These are phyloP conservation scores for Phortica variegata DNA, from an alignment of 1,140 invertebrate species.

Conservation along the genomic window DNA sequence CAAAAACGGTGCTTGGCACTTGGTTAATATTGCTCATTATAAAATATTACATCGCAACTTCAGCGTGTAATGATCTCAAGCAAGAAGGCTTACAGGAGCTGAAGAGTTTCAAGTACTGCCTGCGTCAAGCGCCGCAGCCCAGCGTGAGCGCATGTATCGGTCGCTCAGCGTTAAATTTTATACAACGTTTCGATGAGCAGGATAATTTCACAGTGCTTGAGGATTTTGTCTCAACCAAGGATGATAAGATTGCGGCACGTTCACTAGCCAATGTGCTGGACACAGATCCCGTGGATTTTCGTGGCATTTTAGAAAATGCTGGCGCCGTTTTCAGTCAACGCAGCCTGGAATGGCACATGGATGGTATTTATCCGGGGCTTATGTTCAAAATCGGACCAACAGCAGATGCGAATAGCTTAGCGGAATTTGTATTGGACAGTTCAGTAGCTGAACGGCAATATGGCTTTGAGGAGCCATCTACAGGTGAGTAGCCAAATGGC, in stretches of 20 bases:
- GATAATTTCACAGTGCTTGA: conserved; percentile 67
- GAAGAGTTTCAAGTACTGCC: conserved; percentile 42
- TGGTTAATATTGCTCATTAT: neutral
- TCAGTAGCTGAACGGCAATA: conserved; percentile 56
- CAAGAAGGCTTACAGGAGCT: conserved; percentile 21
- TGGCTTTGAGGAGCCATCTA: conserved; percentile 56
- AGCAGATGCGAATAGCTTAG: conserved; percentile 62
- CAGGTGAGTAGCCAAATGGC: conserved; percentile 57
- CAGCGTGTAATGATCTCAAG: conserved; percentile 18
- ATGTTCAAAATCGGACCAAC: conserved; percentile 70
- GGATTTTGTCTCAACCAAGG: conserved; percentile 62
- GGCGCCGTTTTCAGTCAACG: conserved; percentile 68
- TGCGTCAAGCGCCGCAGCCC: conserved; percentile 29
- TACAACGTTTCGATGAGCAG: conserved; percentile 66
- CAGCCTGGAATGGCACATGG: conserved; percentile 72
- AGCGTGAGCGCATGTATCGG: conserved; percentile 64
- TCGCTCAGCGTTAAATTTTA: conserved; percentile 65
- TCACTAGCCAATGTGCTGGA: conserved; percentile 64
- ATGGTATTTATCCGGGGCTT: conserved; percentile 69
- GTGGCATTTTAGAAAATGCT: conserved; percentile 68
- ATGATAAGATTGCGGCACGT: conserved; percentile 59
- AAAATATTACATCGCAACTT: neutral
- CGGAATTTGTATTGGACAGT: conserved; percentile 73
- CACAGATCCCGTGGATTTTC: conserved; percentile 71
- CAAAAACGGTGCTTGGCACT: conserved; percentile 16